phyloP scores from a whole-genome alignment of 1,140 invertebrate genomes.

The Brachionus rotundiformis region DNA sequence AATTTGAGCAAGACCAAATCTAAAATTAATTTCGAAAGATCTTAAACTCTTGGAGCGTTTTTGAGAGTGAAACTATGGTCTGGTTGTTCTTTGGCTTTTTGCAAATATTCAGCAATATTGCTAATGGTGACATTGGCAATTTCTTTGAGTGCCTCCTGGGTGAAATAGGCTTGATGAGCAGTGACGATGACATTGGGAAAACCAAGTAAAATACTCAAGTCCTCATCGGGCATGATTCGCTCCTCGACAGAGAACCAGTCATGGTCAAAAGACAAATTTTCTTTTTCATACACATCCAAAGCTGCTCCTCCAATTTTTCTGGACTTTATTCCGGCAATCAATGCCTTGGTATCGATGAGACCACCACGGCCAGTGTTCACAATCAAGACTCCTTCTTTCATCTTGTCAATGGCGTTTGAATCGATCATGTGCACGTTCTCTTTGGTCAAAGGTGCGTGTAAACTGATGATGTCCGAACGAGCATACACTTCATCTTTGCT shows the following conservation, averaged over 20 bases:
- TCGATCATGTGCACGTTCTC: conserved; percentile 39
- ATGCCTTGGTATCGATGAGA: conserved; percentile 25
- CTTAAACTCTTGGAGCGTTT: conserved; percentile 6
- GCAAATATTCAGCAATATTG: conserved; percentile 28
- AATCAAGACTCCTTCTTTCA: conserved; percentile 31
- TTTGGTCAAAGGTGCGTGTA: conserved; percentile 28
- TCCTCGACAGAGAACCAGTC: conserved; percentile 30
- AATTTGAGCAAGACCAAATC: not conserved
- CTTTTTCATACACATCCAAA: conserved; percentile 51
- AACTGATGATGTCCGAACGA: not conserved
- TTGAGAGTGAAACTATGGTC: conserved; percentile 28
- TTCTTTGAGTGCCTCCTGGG: conserved; percentile 38
- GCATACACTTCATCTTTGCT: not conserved
- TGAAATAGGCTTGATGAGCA: conserved; percentile 48
- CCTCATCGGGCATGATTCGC: not conserved
- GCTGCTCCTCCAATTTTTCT: conserved; percentile 47
- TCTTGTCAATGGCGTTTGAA: not conserved
- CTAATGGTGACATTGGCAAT: conserved; percentile 20
- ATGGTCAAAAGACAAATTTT: conserved; percentile 25
- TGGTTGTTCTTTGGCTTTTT: not conserved
- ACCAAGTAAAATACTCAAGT: not conserved
- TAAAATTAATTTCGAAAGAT: not conserved
- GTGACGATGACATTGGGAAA: conserved; percentile 42
- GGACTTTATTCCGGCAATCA: conserved; percentile 26
- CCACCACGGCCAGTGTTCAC: conserved; percentile 44